These are phyloP conservation scores for Diarsia mendica DNA, from an alignment of 2,888 invertebrate species.

Conservation along the genomic window DNA sequence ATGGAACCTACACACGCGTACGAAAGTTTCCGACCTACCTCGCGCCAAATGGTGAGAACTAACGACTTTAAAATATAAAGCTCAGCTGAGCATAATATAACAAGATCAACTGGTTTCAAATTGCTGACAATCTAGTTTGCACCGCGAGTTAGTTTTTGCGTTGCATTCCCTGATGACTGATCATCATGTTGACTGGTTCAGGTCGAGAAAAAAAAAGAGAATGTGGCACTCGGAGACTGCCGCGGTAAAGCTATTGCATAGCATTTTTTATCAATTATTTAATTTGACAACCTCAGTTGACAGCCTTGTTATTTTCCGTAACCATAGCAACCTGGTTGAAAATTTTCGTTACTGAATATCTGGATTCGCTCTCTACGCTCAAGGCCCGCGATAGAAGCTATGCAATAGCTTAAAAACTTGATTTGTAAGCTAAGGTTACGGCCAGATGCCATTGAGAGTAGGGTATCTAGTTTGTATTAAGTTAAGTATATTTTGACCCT, in stretches of 20 bases:
- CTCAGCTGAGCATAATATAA: neutral
- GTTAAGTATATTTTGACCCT: neutral
- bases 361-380: too few species aligned
- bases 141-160: conserved; percentile 35
- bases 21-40: neutral
- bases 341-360: too few species aligned
- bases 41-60: neutral
- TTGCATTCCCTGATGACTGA: conserved; percentile 35
- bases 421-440: too few species aligned
- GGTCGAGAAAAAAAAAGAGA: conserved; percentile 2
- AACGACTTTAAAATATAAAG: neutral
- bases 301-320: too few species aligned
- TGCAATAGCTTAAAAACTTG: too few species aligned
- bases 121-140: conserved; percentile 42
- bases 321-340: too few species aligned
- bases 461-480: neutral
- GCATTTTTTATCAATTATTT: too few species aligned
- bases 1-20: neutral
- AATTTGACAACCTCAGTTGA: too few species aligned
- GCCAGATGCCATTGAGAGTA: neutral
- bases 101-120: conserved; percentile 42
- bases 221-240: too few species aligned
- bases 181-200: conserved; percentile 17
- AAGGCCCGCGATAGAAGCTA: too few species aligned
- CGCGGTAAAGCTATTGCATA: too few species aligned